These are phyloP conservation scores for Amphiprion ocellaris DNA, from an alignment of 2,113 vertebrate genomes.

Conservation along the genomic window DNA sequence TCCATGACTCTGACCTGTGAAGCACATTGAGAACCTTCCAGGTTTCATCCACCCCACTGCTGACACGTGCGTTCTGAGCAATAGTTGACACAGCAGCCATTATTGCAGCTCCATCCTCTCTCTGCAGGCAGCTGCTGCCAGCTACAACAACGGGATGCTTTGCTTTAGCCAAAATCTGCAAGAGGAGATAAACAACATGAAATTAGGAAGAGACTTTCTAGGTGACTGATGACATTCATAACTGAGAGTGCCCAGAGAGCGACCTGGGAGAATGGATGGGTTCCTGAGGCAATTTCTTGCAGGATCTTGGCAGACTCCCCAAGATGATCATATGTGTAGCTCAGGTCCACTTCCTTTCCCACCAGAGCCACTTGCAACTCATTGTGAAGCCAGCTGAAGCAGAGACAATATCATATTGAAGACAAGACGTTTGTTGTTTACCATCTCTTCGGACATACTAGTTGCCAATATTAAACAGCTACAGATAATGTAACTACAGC, in stretches of 20 bases:
- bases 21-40: slow-evolving; percentile 97
- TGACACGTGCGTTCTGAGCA: slow-evolving; percentile 87
- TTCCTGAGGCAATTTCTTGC: slow-evolving; percentile 87
- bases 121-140: slow-evolving; percentile 92
- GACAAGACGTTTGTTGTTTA: not conserved
- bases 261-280: slow-evolving; percentile 88
- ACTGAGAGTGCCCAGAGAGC: not conserved
- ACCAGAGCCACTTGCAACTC: slow-evolving; percentile 91
- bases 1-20: slow-evolving; percentile 86
- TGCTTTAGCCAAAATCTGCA: slow-evolving; percentile 87
- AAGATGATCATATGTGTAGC: slow-evolving; percentile 90
- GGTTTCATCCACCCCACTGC: slow-evolving; percentile 83
- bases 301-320: slow-evolving; percentile 90
- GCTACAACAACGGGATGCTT: slow-evolving; percentile 92
- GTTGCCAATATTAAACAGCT: not conserved
- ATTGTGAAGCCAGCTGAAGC: slow-evolving; percentile 92
- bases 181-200: not conserved
- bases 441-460: not conserved
- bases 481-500: not conserved
- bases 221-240: slow-evolving; percentile 2
- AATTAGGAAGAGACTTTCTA: not conserved
- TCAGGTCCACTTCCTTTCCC: slow-evolving; percentile 89
- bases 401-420: slow-evolving; percentile 11
- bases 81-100: slow-evolving; percentile 90
- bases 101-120: slow-evolving; percentile 89